Evolutionary conservation across 2,113 vertebrate species (phyloP).

Genomic region (Reinhardtius hippoglossoides): DNA sequence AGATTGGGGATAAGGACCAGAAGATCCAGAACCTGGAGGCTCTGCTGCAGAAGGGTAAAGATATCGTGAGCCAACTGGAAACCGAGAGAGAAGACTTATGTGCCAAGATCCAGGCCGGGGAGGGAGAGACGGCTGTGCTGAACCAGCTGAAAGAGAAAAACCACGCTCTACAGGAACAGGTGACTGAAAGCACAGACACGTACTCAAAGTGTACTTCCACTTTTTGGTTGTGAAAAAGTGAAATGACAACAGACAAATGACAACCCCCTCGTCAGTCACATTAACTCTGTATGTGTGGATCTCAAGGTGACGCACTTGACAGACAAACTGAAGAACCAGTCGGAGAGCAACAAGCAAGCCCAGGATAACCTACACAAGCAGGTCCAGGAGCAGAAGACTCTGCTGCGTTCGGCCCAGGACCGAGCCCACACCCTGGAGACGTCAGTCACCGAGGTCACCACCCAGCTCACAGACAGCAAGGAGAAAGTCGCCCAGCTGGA

Average conservation of each 20-base stretch:
- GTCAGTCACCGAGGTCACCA: conserved; percentile 86
- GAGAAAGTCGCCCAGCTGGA: conserved; percentile 94
- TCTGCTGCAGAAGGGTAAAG: conserved; percentile 95
- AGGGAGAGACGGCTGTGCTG: conserved; percentile 95
- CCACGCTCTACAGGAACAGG: conserved; percentile 92
- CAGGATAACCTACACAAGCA: conserved; percentile 97
- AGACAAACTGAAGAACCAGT: conserved; percentile 97
- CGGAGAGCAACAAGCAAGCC: conserved; percentile 98
- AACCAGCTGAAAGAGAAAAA: conserved; percentile 98
- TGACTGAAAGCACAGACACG: conserved; percentile 45
- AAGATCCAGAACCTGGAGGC: conserved; percentile 99
- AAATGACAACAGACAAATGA: background rate
- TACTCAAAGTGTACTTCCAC: background rate
- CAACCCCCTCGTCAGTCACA: background rate
- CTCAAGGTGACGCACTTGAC: conserved; percentile 91
- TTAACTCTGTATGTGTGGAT: background rate
- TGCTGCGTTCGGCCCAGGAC: conserved; percentile 91
- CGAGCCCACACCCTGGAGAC: conserved; percentile 90
- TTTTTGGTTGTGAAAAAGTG: background rate
- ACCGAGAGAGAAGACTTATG: conserved; percentile 94
- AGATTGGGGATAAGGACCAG: conserved; percentile 99
- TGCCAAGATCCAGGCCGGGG: conserved; percentile 97
- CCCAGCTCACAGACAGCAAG: conserved; percentile 91
- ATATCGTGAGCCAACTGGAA: conserved; percentile 92
- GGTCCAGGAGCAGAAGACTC: conserved; percentile 95